A percentile compares a stretch with the other conserved stretches of the same genome.
These are phyloP conservation scores for Smutsia gigantea DNA, from an alignment of 2,797 vertebrate genomes.

Conservation along the genomic window DNA sequence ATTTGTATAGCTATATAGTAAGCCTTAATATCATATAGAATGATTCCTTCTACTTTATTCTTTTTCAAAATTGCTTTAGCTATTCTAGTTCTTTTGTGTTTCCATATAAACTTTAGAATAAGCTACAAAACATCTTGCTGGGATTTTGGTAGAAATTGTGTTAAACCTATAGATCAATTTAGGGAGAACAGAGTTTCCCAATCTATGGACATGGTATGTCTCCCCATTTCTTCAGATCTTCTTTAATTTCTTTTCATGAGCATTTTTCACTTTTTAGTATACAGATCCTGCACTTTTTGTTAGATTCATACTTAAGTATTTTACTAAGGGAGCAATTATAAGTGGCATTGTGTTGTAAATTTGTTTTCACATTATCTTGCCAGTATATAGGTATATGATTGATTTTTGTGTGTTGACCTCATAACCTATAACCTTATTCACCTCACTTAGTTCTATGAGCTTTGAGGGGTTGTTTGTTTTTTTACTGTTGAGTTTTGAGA, in stretches of 20 bases:
- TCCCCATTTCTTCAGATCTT: not conserved
- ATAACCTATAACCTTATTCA: not conserved
- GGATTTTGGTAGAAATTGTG: not conserved
- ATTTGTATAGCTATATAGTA: not conserved
- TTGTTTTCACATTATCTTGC: not conserved
- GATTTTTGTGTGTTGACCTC: not conserved
- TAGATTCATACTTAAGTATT: not conserved
- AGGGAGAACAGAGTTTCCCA: not conserved
- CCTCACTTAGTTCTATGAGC: not conserved
- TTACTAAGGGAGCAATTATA: not conserved
- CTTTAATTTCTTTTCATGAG: not conserved
- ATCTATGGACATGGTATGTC: not conserved
- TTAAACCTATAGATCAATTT: not conserved
- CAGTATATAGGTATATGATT: not conserved
- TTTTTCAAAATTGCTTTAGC: not conserved
- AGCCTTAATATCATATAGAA: not conserved
- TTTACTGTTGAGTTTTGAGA: not conserved
- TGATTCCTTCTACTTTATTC: not conserved
- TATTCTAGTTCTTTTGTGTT: not conserved
- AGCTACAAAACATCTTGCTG: not conserved
- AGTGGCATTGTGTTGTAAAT: not conserved
- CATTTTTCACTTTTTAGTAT: not conserved
- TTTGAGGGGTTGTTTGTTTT: not conserved
- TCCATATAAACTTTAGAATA: not conserved
- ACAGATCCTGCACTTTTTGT: not conserved